phyloP scores from a whole-genome alignment of 2,888 invertebrate species.

The Drosophila atripex region DNA sequence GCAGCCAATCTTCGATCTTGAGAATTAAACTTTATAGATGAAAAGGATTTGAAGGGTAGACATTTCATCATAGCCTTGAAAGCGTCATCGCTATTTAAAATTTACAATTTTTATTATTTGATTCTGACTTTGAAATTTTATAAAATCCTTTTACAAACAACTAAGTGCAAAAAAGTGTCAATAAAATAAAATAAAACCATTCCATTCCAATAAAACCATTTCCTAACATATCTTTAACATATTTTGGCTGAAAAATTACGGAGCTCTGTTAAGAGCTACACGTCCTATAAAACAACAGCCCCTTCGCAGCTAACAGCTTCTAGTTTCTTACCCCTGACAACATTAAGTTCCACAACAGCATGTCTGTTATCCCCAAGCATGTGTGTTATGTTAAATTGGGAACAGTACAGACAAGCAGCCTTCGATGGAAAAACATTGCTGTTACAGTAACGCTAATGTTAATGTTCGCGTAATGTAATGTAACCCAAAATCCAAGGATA shows the following conservation, averaged over 20 bases:
- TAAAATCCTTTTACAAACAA: too few species aligned
- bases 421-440: not conserved
- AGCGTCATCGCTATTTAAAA: too few species aligned
- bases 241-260: not conserved
- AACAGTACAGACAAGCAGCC: not conserved
- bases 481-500: not conserved
- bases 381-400: not conserved
- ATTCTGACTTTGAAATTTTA: too few species aligned
- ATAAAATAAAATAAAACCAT: too few species aligned
- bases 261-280: not conserved
- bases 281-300: conserved; percentile 1
- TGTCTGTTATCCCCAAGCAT: not conserved
- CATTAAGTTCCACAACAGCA: not conserved
- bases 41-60: too few species aligned
- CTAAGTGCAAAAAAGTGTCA: too few species aligned
- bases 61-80: too few species aligned
- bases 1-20: too few species aligned
- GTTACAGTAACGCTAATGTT: not conserved
- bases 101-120: too few species aligned
- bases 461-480: not conserved
- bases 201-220: not conserved
- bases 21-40: too few species aligned
- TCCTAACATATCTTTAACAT: too few species aligned
- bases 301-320: not conserved
- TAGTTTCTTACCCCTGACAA: not conserved